These are phyloP conservation scores for Isoperla grammatica DNA, from an alignment of 2,888 invertebrate genomes.

Conservation along the genomic window DNA sequence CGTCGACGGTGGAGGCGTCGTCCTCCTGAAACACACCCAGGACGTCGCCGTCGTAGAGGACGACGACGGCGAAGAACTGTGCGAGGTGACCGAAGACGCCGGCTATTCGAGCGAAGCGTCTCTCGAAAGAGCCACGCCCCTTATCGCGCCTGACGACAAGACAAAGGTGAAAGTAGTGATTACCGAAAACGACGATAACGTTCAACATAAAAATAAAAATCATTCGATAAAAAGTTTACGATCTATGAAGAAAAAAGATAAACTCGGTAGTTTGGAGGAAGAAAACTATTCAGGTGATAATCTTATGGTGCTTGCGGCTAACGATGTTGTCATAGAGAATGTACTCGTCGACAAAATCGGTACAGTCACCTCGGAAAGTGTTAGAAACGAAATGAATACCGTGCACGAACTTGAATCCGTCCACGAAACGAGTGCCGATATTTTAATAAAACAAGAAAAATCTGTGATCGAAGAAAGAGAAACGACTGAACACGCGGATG, in stretches of 20 bases:
- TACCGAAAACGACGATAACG: background rate
- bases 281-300: no score
- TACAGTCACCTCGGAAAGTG: no score
- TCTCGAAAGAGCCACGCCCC: conserved; percentile 1
- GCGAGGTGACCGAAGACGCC: background rate
- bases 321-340: background rate
- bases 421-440: background rate
- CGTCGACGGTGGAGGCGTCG: conserved; percentile 37
- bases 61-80: background rate
- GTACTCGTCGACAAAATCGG: no score
- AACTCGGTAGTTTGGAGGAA: no score
- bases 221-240: no score
- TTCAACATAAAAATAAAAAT: no score
- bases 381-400: background rate
- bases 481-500: background rate
- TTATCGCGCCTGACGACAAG: background rate
- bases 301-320: background rate
- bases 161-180: background rate
- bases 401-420: background rate
- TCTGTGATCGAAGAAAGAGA: background rate
- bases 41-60: background rate
- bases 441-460: no score
- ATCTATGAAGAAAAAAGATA: no score
- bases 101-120: background rate
- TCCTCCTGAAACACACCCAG: conserved; percentile 12